A percentile compares a stretch with the other conserved stretches of the same genome.
Conservation (phyloP, 2,797 vertebrate species). For the Astyanax mexicanus region DNA sequence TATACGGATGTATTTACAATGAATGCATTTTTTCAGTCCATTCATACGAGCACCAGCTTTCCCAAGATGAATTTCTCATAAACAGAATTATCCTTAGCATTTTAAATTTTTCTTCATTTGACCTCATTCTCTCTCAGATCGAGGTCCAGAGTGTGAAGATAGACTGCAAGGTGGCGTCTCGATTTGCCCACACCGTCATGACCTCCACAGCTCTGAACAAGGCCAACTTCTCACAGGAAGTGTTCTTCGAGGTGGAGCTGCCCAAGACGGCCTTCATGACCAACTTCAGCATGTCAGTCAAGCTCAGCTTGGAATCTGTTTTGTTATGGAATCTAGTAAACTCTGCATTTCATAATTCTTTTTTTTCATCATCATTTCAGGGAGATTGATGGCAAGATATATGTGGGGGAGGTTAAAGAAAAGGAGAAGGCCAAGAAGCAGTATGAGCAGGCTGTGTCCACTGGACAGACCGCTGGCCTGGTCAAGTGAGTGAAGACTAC, state of each 20-base stretch:
- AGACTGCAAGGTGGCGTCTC: constrained; percentile 84
- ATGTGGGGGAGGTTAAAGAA: constrained; percentile 86
- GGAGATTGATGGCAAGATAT: constrained; percentile 82
- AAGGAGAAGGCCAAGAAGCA: constrained; percentile 87
- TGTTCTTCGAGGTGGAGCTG: constrained; percentile 88
- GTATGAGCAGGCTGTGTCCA: constrained; percentile 86
- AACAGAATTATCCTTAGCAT: too few relatives aligned
- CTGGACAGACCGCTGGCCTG: constrained; percentile 86
- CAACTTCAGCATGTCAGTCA: constrained; percentile 91
- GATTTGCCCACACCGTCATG: constrained; percentile 90
- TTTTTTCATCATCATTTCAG: constrained; percentile 67
- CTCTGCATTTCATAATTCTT: neutral
- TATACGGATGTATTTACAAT: too few relatives aligned
- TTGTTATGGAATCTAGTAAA: neutral
- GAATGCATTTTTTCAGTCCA: too few relatives aligned
- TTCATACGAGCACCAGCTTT: too few relatives aligned
- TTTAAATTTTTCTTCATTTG: neutral
- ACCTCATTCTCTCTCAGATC: constrained; percentile 60
- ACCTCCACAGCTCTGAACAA: constrained; percentile 86
- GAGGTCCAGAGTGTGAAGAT: constrained; percentile 82
- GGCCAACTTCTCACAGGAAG: constrained; percentile 81
- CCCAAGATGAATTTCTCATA: too few relatives aligned
- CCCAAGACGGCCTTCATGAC: constrained; percentile 93
- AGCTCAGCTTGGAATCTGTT: too few relatives aligned
- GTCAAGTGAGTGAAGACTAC: constrained; percentile 87